phyloP scores from a whole-genome alignment of 2,113 vertebrate genomes.

The Cyphomyrus plagiostoma region DNA sequence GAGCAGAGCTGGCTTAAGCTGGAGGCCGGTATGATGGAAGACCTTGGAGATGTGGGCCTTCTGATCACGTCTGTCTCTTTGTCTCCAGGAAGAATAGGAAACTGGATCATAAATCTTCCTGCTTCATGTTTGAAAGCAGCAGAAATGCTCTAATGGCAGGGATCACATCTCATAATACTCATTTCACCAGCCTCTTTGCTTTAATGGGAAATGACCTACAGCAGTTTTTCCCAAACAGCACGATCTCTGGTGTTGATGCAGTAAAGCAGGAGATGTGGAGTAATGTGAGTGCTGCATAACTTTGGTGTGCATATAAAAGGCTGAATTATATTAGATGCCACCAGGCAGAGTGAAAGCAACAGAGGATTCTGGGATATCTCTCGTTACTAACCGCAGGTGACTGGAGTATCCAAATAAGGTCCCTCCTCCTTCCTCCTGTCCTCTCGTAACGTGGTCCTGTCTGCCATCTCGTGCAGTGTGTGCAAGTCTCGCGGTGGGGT shows the following conservation, averaged over 20 bases:
- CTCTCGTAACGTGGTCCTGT: not conserved
- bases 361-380: not conserved
- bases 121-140: not conserved
- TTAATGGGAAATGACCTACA: not conserved
- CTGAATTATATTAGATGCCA: not conserved
- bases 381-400: not conserved
- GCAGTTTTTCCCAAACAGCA: not conserved
- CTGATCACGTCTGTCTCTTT: not conserved
- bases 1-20: not conserved
- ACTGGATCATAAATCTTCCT: not conserved
- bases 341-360: not conserved
- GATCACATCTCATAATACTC: not conserved
- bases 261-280: not conserved
- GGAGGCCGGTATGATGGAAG: not conserved
- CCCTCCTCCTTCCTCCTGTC: not conserved
- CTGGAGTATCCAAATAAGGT: not conserved
- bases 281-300: not conserved
- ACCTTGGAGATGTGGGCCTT: not conserved
- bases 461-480: not conserved
- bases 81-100: not conserved
- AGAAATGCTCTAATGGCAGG: not conserved
- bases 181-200: not conserved
- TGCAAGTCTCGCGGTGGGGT: not conserved
- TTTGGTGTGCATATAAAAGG: not conserved
- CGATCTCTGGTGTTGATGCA: not conserved